Evolutionary conservation across 2,888 invertebrate species (phyloP).

Genomic region (Oxyteleia sp.): DNA sequence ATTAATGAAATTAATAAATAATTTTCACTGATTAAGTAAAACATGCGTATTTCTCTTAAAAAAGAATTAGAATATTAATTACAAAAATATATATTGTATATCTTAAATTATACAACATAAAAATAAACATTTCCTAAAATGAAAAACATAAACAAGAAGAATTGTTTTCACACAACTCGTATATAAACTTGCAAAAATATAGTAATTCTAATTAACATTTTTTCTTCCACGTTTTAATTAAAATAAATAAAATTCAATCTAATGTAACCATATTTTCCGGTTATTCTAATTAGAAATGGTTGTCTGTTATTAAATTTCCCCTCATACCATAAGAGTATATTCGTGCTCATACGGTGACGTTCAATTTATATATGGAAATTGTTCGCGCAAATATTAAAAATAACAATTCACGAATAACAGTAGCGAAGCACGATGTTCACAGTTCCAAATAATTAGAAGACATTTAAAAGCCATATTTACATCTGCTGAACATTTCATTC

Average conservation of each 20-base stretch:
- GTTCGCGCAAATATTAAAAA: constrained; percentile 23
- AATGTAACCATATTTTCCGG: constrained; percentile 1
- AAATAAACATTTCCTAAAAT: too few species aligned
- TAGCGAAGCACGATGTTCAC: neutral
- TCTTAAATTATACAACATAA: too few species aligned
- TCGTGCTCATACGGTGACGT: neutral
- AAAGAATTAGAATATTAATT: too few species aligned
- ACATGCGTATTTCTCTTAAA: too few species aligned
- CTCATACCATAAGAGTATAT: neutral
- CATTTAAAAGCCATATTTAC: constrained; percentile 6
- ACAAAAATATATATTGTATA: too few species aligned
- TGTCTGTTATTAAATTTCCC: constrained; percentile 25
- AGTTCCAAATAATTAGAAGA: constrained; percentile 31
- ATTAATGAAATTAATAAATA: too few species aligned
- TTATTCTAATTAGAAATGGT: constrained; percentile 20
- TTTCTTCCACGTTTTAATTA: constrained; percentile 20
- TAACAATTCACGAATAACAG: constrained; percentile 1
- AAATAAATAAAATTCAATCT: constrained; percentile 24
- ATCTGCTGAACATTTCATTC: constrained; percentile 18
- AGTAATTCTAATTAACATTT: too few species aligned
- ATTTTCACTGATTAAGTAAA: too few species aligned
- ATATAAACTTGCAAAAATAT: too few species aligned
- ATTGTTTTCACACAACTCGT: too few species aligned
- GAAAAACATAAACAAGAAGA: too few species aligned
- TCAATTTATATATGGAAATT: constrained; percentile 4